A percentile compares a stretch with the other conserved stretches of the same genome.
Conservation (phyloP, 2,113 vertebrate species). For the Ochotona curzoniae region DNA sequence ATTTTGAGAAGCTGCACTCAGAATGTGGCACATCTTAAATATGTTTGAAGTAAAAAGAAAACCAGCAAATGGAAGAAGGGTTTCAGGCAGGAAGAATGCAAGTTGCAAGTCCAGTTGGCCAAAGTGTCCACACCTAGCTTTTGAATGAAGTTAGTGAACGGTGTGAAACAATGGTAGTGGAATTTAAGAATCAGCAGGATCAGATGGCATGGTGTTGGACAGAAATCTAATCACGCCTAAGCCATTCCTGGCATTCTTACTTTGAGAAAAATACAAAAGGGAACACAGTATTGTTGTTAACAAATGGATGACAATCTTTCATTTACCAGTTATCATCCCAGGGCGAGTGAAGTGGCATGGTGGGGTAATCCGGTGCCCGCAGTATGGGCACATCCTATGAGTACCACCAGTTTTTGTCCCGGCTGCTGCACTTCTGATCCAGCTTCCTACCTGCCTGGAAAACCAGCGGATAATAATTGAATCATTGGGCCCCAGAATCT, state of each 20-base stretch:
- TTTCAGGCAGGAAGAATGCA: neutral
- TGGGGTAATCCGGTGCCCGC: too few species aligned
- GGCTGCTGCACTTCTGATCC: too few species aligned
- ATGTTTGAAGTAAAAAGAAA: neutral
- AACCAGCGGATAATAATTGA: too few species aligned
- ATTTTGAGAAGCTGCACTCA: neutral
- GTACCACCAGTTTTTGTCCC: too few species aligned
- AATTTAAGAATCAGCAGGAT: neutral
- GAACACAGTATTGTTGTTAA: neutral
- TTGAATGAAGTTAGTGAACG: neutral
- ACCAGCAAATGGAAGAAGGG: neutral
- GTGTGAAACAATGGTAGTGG: too few species aligned
- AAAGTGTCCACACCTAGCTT: fast-evolving
- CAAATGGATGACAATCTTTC: neutral
- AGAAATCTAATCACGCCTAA: too few species aligned
- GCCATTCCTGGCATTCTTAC: neutral
- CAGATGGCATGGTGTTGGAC: fast-evolving
- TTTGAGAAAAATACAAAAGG: neutral
- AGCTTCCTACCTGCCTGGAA: too few species aligned
- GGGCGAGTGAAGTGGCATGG: too few species aligned
- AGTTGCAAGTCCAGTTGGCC: too few species aligned
- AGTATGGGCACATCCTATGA: too few species aligned
- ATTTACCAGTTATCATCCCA: neutral
- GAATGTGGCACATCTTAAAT: neutral
- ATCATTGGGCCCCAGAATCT: too few species aligned